phyloP scores from a whole-genome alignment of 2,797 vertebrate genomes.

The Buphagus erythrorhynchus region DNA sequence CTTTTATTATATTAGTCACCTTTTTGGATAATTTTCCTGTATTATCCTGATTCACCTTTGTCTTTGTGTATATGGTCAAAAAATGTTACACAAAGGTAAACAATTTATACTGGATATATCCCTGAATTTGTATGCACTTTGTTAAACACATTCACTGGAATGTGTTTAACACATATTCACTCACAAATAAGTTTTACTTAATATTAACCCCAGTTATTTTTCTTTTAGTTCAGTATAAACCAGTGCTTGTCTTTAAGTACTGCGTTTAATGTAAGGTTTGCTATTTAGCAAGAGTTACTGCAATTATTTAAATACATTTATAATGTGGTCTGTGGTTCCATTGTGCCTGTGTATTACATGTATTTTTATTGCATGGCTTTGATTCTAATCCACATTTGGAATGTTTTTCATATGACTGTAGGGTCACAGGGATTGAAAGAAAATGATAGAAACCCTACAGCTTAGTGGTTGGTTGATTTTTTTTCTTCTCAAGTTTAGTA shows the following conservation, averaged over 20 bases:
- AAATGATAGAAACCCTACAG: background rate
- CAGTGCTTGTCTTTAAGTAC: background rate
- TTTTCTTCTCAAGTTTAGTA: background rate
- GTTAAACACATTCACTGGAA: background rate
- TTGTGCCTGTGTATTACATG: background rate
- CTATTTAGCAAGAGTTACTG: background rate
- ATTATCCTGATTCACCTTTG: background rate
- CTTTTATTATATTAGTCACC: background rate
- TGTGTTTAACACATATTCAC: too few species aligned
- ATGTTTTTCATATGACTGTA: fast-evolving
- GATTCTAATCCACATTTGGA: background rate
- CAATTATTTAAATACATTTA: background rate
- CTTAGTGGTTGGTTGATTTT: background rate
- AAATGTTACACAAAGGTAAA: background rate
- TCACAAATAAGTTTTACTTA: background rate
- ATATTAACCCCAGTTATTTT: background rate
- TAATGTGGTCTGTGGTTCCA: background rate
- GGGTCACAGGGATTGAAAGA: background rate
- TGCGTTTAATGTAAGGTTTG: background rate
- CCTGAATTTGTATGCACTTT: background rate
- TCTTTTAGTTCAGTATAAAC: background rate
- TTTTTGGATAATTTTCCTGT: background rate
- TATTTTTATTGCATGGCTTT: background rate
- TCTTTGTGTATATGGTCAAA: background rate
- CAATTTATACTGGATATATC: background rate